Evolutionary conservation across 2,797 vertebrate species (phyloP), one percentile per base, ranked within the genome.

Genomic region (Semaprochilodus insignis): DNA sequence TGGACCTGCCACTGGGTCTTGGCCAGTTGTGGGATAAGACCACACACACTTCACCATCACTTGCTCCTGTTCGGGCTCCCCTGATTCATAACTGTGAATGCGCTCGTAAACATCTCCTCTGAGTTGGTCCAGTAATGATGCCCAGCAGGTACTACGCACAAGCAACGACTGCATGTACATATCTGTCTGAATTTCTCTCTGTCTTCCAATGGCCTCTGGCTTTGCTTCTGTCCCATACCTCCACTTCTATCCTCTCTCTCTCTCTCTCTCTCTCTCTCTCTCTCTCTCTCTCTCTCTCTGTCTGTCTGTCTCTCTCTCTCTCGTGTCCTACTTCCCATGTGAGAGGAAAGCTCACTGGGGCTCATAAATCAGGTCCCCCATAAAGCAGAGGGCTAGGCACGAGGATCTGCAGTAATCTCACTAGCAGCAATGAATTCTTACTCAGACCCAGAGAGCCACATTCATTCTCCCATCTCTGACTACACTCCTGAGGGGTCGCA

Each of bases 301-400:
- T 36, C 36, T 36, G 2, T 36, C 4, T 44, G 1, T 44, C 4
- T 13, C n/a, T 82, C 83, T 85, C 88, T 82, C 40, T 88, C 85
- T 86, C 48, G 77, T 92, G 92, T 80, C 88, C 91, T 91, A 88
- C 88, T 94, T 95, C 91, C 85, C 92, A 86, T 82, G 65, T 36
- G 82, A 89, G 87, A 90, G 80, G 83, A 90, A 91, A 90, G 86
- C 88, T 59, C 36, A 86, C 48, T 72, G 23, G 63, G 27, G 31
- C 90, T 93, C 91, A 92, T 95, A 95, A 95, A 95, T 93, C 91
- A 92, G 88, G 44, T 86, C 87, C 72, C 34, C 31, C 57, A 44
- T 75, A 62, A 62, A 75, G 86, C 4, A 36, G 81, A 87, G 73
- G 73, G 75, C 67, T 60, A 59, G 86, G 90, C 88, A 81, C 36